A percentile compares a stretch with the other conserved stretches of the same genome.
Evolutionary conservation across 30 jellyfish, hydroid and myxozoan genomes (phyloP).

Genomic region (Morbakka virulenta): DNA sequence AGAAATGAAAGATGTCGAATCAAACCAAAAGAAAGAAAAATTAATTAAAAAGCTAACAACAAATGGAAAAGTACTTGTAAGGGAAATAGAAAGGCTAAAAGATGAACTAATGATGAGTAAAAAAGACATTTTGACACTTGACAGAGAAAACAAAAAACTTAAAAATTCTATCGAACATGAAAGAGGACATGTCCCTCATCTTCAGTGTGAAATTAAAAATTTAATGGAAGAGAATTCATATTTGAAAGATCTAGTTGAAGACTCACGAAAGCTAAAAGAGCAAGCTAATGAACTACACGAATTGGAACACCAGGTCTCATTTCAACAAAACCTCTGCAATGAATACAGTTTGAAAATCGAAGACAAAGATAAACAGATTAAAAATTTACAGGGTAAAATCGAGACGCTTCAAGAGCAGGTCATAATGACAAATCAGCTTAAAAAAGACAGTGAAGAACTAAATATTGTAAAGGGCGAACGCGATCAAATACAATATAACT

Average conservation of each 20-base stretch:
- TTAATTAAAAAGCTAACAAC: constrained; percentile 80
- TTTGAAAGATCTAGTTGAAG: constrained; percentile 61
- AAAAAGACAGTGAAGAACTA: background rate
- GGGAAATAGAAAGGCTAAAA: constrained; percentile 77
- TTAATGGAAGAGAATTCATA: constrained; percentile 73
- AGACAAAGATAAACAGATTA: constrained; percentile 39
- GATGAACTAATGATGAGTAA: constrained; percentile 35
- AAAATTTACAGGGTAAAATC: background rate
- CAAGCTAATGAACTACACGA: constrained; percentile 5
- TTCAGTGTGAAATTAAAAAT: constrained; percentile 58
- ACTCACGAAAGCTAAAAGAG: background rate
- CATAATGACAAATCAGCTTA: background rate
- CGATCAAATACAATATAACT: background rate
- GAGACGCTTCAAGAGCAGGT: background rate
- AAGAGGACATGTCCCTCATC: constrained; percentile 40
- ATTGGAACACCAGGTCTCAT: constrained; percentile 50
- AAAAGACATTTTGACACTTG: constrained; percentile 20
- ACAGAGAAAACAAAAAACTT: constrained; percentile 56
- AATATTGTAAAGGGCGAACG: background rate
- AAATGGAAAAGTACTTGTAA: constrained; percentile 75
- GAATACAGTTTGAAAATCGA: constrained; percentile 62
- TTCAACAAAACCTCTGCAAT: constrained; percentile 72
- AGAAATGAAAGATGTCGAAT: constrained; percentile 49
- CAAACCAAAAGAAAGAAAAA: constrained; percentile 35
- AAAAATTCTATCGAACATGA: constrained; percentile 19